Evolutionary conservation across 2,888 invertebrate species (phyloP), one percentile per base, ranked within the genome.

Genomic region (Cryptus viduatorius): DNA sequence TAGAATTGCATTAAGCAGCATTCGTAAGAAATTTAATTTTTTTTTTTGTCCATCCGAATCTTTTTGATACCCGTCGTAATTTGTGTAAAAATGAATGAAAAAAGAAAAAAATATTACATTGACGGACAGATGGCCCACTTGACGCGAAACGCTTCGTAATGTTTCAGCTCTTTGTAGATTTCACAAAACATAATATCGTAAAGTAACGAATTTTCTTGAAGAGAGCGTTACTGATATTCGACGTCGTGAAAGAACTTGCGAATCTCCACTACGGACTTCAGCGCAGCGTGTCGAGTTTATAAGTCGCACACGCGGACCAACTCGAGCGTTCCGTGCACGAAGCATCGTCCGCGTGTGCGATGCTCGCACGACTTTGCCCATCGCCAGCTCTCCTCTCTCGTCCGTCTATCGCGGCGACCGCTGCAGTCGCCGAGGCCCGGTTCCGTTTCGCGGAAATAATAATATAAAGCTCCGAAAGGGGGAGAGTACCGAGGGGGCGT

Each of bases 361-460:
- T 29, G 16, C 73, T 29, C 48, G 73, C 31, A 56, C 56, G 56
- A 56, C 19, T 56, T 37, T 56, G 56, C 56, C 56, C 56, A 56
- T 56, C 56, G 56, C 56, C 59, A 14, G 56, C 56, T 31, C 53
- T 56, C 56, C 19, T 16, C 56, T 19, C 56, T 14, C 68, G 64
- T 42, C 53, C 56, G 53, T 24, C 68, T 16, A 29, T 24, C 69
- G 14, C 42, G 24, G 44, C 73, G 53, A 42, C 59, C 53, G 71
- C 42, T 56, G 56, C 29, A 73, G 73, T 61, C 82, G 85, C 83
- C 76, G 61, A 59, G 68, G 88, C 84, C 84, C 88, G 88, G 89
- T 89, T 89, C 89, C 89, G 89, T 89, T 89, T 89, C 89, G 88
- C 89, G 89, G 88, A 89, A 89, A 89, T 89, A 89, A 89, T 89